Conservation (phyloP, 2,113 vertebrate species). For the Scomber scombrus region DNA sequence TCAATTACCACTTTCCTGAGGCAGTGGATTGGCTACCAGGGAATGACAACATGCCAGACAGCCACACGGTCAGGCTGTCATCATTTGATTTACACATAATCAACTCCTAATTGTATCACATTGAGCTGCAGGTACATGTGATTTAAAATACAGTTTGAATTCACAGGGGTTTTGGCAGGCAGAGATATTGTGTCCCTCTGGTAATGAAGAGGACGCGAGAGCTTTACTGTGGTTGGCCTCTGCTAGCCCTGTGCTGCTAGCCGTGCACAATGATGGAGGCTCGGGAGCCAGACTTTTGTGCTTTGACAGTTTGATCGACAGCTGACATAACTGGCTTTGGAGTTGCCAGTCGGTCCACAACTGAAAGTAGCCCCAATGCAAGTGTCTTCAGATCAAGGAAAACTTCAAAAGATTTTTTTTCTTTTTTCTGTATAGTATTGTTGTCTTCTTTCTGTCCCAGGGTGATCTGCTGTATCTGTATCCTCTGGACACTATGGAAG, state of each 20-base stretch:
- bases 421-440: conserved; percentile 6
- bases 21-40: conserved; percentile 90
- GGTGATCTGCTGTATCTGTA: conserved; percentile 49
- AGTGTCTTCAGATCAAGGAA: conserved; percentile 42
- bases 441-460: conserved; percentile 45
- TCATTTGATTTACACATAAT: conserved; percentile 80
- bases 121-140: conserved; percentile 68
- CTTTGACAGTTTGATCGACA: conserved; percentile 81
- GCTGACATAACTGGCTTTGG: conserved; percentile 77
- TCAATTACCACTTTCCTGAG: conserved; percentile 97
- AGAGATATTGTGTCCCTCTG: conserved; percentile 58
- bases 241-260: conserved; percentile 52
- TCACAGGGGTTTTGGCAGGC: conserved; percentile 66
- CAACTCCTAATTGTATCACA: conserved; percentile 78
- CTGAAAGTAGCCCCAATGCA: conserved; percentile 66
- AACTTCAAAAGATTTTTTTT: conserved; percentile 56
- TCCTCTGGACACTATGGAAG: conserved; percentile 59
- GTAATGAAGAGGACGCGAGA: conserved; percentile 65
- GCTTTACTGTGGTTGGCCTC: conserved; percentile 73
- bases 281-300: conserved; percentile 57
- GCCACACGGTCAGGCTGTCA: conserved; percentile 66
- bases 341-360: conserved; percentile 77
- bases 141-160: conserved; percentile 65
- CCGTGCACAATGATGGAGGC: conserved; percentile 42
- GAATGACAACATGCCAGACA: conserved; percentile 94